Conservation (phyloP, 2,113 vertebrate genomes). For the Sorex fumeus region DNA sequence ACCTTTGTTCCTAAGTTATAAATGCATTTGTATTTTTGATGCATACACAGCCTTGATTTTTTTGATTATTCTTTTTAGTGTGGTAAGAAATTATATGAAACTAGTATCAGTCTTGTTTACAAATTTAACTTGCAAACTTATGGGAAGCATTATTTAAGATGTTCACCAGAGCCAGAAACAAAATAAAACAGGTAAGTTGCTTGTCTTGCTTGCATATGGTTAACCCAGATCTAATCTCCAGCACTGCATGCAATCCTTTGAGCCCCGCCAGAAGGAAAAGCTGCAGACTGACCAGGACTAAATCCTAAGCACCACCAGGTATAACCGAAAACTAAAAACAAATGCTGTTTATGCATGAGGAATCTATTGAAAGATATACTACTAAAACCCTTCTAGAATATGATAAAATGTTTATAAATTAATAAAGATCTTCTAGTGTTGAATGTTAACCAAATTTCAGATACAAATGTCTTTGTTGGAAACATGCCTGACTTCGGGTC, state of each 20-base stretch:
- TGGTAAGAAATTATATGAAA: constrained; percentile 53
- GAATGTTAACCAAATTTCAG: constrained; percentile 44
- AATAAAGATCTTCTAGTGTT: constrained; percentile 19
- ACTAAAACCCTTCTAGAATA: not conserved
- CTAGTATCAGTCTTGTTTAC: not conserved
- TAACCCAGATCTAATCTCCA: no score
- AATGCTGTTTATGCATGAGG: not conserved
- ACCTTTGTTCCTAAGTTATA: constrained; percentile 38
- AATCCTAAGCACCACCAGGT: no score
- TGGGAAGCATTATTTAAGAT: constrained; percentile 54
- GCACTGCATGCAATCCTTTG: no score
- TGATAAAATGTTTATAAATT: constrained; percentile 46
- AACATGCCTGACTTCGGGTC: constrained; percentile 8
- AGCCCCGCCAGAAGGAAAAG: no score
- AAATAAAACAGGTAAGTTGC: no score
- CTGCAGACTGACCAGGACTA: no score
- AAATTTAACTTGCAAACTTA: not conserved
- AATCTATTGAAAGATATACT: not conserved
- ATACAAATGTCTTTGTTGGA: constrained; percentile 54
- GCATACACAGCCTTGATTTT: constrained; percentile 24
- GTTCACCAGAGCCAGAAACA: not conserved
- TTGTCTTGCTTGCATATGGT: no score
- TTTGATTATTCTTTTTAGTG: constrained; percentile 28
- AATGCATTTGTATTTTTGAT: constrained; percentile 49
- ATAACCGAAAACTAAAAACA: no score